Evolutionary conservation across 2,113 vertebrate species (phyloP), one percentile per base, ranked within the genome.

Genomic region (Artemisiospiza belli): DNA sequence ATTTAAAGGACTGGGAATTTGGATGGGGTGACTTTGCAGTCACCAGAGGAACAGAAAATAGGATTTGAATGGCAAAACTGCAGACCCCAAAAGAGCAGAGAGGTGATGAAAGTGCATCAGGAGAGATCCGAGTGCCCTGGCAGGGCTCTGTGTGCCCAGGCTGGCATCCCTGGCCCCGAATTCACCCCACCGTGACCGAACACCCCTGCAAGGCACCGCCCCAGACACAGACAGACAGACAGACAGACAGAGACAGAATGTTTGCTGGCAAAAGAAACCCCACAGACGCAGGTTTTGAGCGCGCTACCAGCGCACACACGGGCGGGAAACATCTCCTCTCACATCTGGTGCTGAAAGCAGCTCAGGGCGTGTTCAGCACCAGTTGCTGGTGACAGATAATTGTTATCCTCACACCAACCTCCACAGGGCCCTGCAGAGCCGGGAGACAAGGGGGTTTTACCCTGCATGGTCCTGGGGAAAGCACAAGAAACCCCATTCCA

Each of bases 211-310:
- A 14, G 54, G 43, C 73, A 33, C 54, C 3, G 1, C 7, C 74
- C 63, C 41, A 2, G 4, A 67, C 5, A 30, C 15, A 11, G 0
- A 39, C 35, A 11, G 0, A 39, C 24, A 11, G 0, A 37, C n/a
- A 37, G n/a, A 57, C 31, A 57, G 55, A 33, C 12, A 49, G 46
- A 54, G 18, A 33, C 1, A 55, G 30, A 14, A 21, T 0, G 6
- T 11, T 37, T 30, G 10, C 22, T 1, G 35, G 35, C 47, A 11
- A 30, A 70, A 23, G 1, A 30, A 28, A 17, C 2, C 5, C 24
- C 64, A 8, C 18, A 5, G 57, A 35, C 12, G 0, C 66, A 4
- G 17, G 18, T 11, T 69, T 11, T 2, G 11, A 35, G 62, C 62
- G 0, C 0, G 11, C 3, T 23, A 18, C 27, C 11, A 9, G 47